Evolutionary conservation across 1,140 invertebrate genomes (phyloP), one percentile per base, ranked within the genome.

Genomic region (Hermetia illucens): DNA sequence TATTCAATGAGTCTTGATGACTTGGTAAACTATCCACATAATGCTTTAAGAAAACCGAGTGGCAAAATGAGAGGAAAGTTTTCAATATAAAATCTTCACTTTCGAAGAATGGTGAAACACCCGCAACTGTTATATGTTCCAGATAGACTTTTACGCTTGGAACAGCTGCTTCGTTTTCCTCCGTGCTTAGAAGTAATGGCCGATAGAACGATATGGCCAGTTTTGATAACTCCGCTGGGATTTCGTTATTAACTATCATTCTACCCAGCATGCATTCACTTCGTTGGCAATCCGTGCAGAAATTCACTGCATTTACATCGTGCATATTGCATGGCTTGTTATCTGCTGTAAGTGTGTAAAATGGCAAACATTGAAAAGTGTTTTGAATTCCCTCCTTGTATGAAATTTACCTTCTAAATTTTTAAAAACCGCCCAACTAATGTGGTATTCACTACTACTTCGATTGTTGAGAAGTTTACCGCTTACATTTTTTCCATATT

Each of bases 51-150:
- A n/a, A n/a, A n/a, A n/a, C n/a, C n/a, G n/a, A n/a, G n/a, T n/a
- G n/a, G n/a, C n/a, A n/a, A n/a, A n/a, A n/a, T n/a, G n/a, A n/a
- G n/a, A n/a, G n/a, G n/a, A n/a, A n/a, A n/a, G 51, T 58, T 48
- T 58, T 58, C 19, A 58, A 53, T n/a, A 58, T 51, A 27, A 58
- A 52, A 34, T 58, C 51, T n/a, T n/a, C n/a, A n/a, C n/a, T n/a
- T n/a, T n/a, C n/a, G n/a, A n/a, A n/a, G n/a, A n/a, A n/a, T n/a
- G n/a, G n/a, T n/a, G n/a, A n/a, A n/a, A n/a, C n/a, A n/a, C n/a
- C n/a, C n/a, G n/a, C n/a, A n/a, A n/a, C n/a, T n/a, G n/a, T n/a
- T n/a, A n/a, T n/a, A n/a, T n/a, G n/a, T n/a, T n/a, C n/a, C n/a
- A n/a, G n/a, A 30, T 58, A 58, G 34, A 58, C 52, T 52, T 55